phyloP scores from a whole-genome alignment of 35 echinoderm and acorn worm genomes.

The Hemicentrotus pulcherrimus region DNA sequence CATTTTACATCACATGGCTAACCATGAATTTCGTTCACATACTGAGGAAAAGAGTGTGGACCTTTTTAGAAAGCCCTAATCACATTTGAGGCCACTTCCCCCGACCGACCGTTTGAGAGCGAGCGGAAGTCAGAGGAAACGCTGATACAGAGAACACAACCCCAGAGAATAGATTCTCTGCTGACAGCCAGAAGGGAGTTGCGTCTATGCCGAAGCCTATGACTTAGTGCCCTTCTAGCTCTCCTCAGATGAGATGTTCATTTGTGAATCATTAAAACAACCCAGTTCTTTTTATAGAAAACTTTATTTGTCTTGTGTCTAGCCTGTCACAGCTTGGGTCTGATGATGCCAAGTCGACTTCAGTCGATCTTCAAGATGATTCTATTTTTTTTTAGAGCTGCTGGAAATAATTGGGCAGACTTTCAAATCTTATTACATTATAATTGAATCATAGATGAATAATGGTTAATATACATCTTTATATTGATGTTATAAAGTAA shows the following conservation, averaged over 20 bases:
- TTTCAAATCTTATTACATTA: not conserved
- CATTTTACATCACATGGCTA: not conserved
- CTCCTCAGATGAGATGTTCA: not conserved
- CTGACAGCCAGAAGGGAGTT: not conserved
- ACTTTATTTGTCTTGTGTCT: not conserved
- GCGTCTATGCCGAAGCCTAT: not conserved
- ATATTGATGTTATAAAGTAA: not conserved
- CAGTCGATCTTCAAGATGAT: no score
- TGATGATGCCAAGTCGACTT: no score
- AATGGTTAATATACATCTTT: not conserved
- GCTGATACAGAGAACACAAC: not conserved
- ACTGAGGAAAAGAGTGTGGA: not conserved
- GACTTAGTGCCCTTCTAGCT: not conserved
- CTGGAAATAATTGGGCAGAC: not conserved
- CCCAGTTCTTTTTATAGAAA: not conserved
- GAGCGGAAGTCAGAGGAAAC: not conserved
- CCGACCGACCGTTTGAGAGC: not conserved
- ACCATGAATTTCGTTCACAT: not conserved
- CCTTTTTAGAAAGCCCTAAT: constrained; percentile 8
- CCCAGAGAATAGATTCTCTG: not conserved
- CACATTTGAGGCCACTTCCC: not conserved
- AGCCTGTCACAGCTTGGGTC: not conserved
- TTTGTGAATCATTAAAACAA: not conserved
- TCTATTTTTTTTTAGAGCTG: not conserved
- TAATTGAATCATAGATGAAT: not conserved